Evolutionary conservation across 30 jellyfish, hydroid and myxozoan genomes (phyloP).

Genomic region (Turritopsis rubra): DNA sequence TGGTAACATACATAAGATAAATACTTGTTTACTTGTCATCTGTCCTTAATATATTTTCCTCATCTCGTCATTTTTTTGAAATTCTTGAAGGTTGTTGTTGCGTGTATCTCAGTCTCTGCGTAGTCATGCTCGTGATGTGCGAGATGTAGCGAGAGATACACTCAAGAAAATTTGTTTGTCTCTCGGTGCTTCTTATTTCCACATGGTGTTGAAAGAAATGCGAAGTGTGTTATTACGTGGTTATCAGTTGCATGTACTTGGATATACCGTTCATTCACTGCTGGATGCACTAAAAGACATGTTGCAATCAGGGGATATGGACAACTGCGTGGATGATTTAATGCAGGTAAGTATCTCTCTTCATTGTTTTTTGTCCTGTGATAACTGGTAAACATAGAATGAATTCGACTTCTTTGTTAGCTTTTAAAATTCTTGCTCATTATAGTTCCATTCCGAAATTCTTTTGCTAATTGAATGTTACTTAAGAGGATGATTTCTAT

Average conservation of each 20-base stretch:
- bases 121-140: constrained; percentile 96
- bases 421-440: background rate
- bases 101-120: constrained; percentile 80
- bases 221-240: constrained; percentile 71
- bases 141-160: constrained; percentile 91
- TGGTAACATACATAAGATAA: background rate
- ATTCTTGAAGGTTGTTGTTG: constrained; percentile 50
- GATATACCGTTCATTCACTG: constrained; percentile 70
- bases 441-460: background rate
- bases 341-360: constrained; percentile 50
- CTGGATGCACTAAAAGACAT: constrained; percentile 58
- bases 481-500: no score
- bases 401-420: background rate
- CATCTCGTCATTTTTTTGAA: background rate
- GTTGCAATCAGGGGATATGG: constrained; percentile 72
- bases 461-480: no score
- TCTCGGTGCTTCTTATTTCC: constrained; percentile 76
- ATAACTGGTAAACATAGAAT: background rate
- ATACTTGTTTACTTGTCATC: background rate
- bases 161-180: constrained; percentile 64
- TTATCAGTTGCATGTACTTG: constrained; percentile 87
- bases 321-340: constrained; percentile 39
- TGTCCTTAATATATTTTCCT: background rate
- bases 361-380: background rate
- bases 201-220: constrained; percentile 68